A percentile compares a stretch with the other conserved stretches of the same genome.
phyloP scores from a whole-genome alignment of 1,140 invertebrate genomes.

The Asbolus verrucosus region DNA sequence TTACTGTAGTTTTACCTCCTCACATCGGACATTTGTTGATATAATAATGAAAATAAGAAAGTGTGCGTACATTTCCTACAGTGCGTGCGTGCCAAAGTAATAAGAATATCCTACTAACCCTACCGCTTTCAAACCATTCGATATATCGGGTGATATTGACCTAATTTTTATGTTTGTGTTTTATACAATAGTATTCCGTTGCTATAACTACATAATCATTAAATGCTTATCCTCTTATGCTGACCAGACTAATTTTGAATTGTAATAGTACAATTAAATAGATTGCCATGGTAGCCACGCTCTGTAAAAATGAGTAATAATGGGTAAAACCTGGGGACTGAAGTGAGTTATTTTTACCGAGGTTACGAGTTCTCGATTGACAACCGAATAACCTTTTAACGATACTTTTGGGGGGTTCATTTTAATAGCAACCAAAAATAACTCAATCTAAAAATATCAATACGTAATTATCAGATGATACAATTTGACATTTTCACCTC shows the following conservation, averaged over 20 bases:
- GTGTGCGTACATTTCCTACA: slow-evolving; percentile 20
- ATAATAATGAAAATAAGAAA: neutral
- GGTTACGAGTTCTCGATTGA: slow-evolving; percentile 71
- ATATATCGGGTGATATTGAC: slow-evolving; percentile 40
- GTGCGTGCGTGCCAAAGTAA: too few species aligned
- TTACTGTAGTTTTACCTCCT: slow-evolving; percentile 25
- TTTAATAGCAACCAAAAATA: slow-evolving; percentile 73
- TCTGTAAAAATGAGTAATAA: slow-evolving; percentile 64
- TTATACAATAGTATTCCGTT: neutral
- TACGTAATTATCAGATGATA: too few species aligned
- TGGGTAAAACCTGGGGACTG: neutral
- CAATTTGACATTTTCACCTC: slow-evolving; percentile 65
- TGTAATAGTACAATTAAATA: slow-evolving; percentile 72
- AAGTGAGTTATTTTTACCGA: slow-evolving; percentile 65
- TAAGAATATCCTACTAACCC: slow-evolving; percentile 29
- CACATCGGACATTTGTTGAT: neutral
- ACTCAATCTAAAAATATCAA: slow-evolving; percentile 67
- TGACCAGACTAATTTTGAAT: slow-evolving; percentile 69
- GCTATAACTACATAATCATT: slow-evolving; percentile 30
- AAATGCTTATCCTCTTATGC: slow-evolving; percentile 32
- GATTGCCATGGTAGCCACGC: slow-evolving; percentile 70
- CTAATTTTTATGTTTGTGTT: slow-evolving; percentile 26
- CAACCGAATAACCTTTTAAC: slow-evolving; percentile 71
- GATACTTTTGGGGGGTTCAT: slow-evolving; percentile 74
- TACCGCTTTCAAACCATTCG: neutral